Evolutionary conservation across 2,888 invertebrate species (phyloP).

Genomic region (Cheilosia grossa): DNA sequence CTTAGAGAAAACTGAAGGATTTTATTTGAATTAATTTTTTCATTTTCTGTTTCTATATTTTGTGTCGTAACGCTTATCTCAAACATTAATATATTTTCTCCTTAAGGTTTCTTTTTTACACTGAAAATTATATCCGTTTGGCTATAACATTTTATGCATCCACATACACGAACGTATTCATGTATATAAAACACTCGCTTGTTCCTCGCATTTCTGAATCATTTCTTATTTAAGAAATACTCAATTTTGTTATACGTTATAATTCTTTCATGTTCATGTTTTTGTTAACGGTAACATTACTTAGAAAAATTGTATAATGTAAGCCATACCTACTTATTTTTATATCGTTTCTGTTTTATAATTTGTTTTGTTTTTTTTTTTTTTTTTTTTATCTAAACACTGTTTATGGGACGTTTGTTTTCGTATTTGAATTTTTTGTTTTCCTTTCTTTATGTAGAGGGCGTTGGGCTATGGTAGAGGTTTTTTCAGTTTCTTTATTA

Average conservation of each 20-base stretch:
- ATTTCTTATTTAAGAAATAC: constrained; percentile 17
- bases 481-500: constrained; percentile 56
- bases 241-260: constrained; percentile 19
- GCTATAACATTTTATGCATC: constrained; percentile 25
- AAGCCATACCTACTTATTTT: constrained; percentile 42
- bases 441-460: constrained; percentile 46
- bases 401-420: constrained; percentile 65
- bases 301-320: constrained; percentile 52
- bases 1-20: constrained; percentile 25
- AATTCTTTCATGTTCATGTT: constrained; percentile 23
- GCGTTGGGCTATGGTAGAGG: constrained; percentile 73
- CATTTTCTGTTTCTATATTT: constrained; percentile 15
- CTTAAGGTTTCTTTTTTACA: constrained; percentile 34
- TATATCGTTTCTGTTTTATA: constrained; percentile 10
- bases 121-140: constrained; percentile 39
- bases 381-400: constrained; percentile 53
- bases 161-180: constrained; percentile 5
- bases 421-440: constrained; percentile 29
- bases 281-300: constrained; percentile 45
- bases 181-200: constrained; percentile 22
- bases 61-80: constrained; percentile 23
- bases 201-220: neutral
- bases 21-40: neutral
- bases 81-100: constrained; percentile 13
- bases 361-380: neutral